These are phyloP conservation scores for Lycopodina hypogea DNA, from an alignment of 37 sponge, comb jelly and placozoan species.

Conservation along the genomic window DNA sequence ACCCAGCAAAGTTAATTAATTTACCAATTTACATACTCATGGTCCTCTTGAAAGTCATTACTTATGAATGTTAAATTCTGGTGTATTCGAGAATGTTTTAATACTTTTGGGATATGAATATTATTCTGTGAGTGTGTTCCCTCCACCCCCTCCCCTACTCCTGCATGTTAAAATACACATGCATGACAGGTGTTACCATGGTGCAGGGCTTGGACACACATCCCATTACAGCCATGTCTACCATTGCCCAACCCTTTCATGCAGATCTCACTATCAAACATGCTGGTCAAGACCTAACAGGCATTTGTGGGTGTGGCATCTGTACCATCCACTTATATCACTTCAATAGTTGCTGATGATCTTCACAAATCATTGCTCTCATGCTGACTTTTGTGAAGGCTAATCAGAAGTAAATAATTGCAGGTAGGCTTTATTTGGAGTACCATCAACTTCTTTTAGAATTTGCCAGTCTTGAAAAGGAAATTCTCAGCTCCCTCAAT, in stretches of 20 bases:
- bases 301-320: slow-evolving; percentile 10
- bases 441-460: neutral
- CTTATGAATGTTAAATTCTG: too few species aligned
- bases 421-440: slow-evolving; percentile 7
- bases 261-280: neutral
- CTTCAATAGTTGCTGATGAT: neutral
- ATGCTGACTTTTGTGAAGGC: neutral
- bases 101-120: too few species aligned
- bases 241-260: neutral
- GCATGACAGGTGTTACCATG: too few species aligned
- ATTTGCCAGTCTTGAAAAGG: neutral
- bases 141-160: too few species aligned
- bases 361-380: neutral
- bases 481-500: neutral
- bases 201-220: too few species aligned
- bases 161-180: too few species aligned
- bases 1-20: too few species aligned
- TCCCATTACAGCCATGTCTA: neutral
- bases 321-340: neutral
- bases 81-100: too few species aligned
- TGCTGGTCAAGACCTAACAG: neutral
- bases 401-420: neutral
- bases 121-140: too few species aligned
- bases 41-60: too few species aligned
- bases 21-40: too few species aligned